Conservation (phyloP, 2,113 vertebrate species). For the Pampusana beccarii region DNA sequence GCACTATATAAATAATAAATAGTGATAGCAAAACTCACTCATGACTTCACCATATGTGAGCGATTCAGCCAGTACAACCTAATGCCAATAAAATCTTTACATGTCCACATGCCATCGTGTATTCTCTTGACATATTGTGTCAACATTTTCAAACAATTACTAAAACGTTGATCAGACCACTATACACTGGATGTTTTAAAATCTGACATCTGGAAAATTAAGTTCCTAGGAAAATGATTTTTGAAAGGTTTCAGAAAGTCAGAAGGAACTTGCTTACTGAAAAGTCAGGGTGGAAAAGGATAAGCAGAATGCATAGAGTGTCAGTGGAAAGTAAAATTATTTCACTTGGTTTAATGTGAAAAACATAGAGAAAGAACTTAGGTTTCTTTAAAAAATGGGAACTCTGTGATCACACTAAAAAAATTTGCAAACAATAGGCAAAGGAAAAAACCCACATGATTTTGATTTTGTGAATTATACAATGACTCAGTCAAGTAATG, state of each 20-base stretch:
- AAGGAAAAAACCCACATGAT: background rate
- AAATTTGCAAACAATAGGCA: background rate
- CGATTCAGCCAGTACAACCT: background rate
- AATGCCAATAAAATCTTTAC: background rate
- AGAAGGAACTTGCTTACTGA: background rate
- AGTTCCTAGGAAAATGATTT: background rate
- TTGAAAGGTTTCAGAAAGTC: background rate
- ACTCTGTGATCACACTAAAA: background rate
- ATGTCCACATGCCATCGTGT: background rate
- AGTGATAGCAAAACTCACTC: background rate
- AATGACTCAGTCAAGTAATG: background rate
- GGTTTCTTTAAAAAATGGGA: background rate
- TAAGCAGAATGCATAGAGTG: background rate
- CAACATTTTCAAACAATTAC: background rate
- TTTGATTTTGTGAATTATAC: conserved; percentile 33
- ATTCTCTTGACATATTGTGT: background rate
- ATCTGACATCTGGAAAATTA: background rate
- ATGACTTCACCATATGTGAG: background rate
- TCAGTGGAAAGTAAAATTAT: background rate
- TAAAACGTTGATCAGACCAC: background rate
- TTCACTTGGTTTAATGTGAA: background rate
- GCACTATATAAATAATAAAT: conserved; percentile 10
- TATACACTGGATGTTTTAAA: background rate
- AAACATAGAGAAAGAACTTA: background rate
- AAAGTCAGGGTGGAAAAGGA: background rate